phyloP scores from a whole-genome alignment of 2,113 vertebrate species.

The Mus spicilegus region DNA sequence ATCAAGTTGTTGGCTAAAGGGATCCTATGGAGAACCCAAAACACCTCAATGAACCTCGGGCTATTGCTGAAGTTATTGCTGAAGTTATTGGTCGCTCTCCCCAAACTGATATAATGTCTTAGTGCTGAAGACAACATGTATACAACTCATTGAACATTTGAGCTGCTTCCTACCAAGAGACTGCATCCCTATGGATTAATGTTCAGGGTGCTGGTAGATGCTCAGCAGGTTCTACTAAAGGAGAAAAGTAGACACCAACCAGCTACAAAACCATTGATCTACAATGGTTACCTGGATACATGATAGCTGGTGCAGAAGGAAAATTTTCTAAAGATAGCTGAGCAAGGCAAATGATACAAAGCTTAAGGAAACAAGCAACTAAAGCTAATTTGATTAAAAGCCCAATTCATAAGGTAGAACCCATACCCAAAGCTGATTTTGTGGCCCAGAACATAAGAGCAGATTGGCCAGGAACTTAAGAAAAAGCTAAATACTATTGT shows the following conservation, averaged over 20 bases:
- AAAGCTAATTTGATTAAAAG: not conserved
- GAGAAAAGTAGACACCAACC: not conserved
- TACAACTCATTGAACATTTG: not conserved
- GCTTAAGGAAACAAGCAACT: not conserved
- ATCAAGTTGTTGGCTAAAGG: not conserved
- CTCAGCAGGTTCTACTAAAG: not conserved
- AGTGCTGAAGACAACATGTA: not conserved
- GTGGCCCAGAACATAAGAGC: not conserved
- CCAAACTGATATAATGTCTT: not conserved
- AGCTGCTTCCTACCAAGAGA: not conserved
- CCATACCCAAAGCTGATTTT: not conserved
- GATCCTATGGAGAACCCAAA: not conserved
- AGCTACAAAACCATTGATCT: not conserved
- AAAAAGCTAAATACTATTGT: not conserved
- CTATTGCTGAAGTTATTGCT: not conserved
- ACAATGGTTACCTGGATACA: not conserved
- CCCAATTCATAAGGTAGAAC: not conserved
- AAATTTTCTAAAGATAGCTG: too few relatives aligned
- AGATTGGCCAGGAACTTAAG: not conserved
- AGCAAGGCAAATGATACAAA: too few relatives aligned
- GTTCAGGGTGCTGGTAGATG: not conserved
- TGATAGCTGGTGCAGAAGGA: not conserved
- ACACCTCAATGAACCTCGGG: too few relatives aligned
- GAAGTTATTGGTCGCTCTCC: not conserved
- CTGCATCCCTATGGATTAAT: not conserved